Base-by-base conservation (phyloP, 2,888 invertebrate genomes). In the Tryphoninae sp. region DNA sequence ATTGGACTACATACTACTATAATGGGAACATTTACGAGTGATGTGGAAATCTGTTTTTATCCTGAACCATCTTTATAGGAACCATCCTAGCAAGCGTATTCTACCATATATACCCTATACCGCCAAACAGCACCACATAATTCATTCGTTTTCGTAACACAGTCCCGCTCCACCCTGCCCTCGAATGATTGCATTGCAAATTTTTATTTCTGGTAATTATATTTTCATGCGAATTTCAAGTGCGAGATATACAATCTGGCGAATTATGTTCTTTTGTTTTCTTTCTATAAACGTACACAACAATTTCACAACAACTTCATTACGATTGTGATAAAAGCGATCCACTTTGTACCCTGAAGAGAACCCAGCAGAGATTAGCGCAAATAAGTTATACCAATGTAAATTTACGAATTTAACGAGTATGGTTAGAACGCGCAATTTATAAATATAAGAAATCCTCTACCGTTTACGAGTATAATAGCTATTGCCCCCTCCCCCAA, bases 291-390 rank as follows among this genome's bases (percentile, higher is more conserved):
- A 64, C 9, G 49, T 40, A 40, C 58, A 73, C 73, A 74, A 69
- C 74, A 72, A 82, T 82, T 76, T 42, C 53, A 61, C 65, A 75
- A 76, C 33, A 64, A 49, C 62, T 65, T 33, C 19, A 53, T 62
- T 40, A 65, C 65, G 19, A 45, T 79, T 8, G 53, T 13, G 26
- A 42, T 16, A 23, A 58, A 72, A 68, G 79, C 76, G 55, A 73
- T 73, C 11, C 22, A 73, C 73, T 64, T 16, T 76, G 68, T 82
- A 82, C 79, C 82, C 76, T 76, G 82, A 82, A 76, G 11, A 76
- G 11, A 76, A 76, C 55, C 79, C 62, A 42, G 58, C 55, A 16
- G 61, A 75, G 73, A 77, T 77, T 59, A 68, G 64, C n/a, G 51
- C 53, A 42, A 69, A 68, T 42, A 62, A 64, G 23, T 81, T 53